Evolutionary conservation across 2,113 vertebrate genomes (phyloP), one percentile per base, ranked within the genome.

Genomic region (Odontophorus gujanensis): DNA sequence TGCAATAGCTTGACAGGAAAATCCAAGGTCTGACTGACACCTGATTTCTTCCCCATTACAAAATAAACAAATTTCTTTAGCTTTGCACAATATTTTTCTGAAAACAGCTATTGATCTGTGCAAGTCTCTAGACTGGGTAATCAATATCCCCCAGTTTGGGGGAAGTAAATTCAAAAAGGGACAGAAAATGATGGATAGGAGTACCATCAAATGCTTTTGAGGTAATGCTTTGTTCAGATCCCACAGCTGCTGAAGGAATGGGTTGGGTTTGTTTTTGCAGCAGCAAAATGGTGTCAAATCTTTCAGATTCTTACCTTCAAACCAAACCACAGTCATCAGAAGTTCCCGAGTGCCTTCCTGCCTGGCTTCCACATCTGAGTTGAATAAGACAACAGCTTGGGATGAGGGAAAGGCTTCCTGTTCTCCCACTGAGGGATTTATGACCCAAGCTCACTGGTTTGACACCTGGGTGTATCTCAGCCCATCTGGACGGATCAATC

Each of bases 51-150:
- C 93, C 87, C 51, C 65, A 61, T 88, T 95, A 94, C 51, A 91
- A 97, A 97, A 97, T 94, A 96, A 97, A 97, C 95, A 96, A 87
- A 97, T 98, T 98, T 97, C 93, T 97, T 97, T 85, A 93, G 92
- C 92, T 93, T 94, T 79, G 53, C 77, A 93, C 83, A 71, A 90
- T 95, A 93, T 95, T 97, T 95, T 96, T 96, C 87, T 89, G 92
- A 94, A 97, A 97, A 92, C 90, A 50, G 51, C 59, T 97, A 98
- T 98, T 87, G 95, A 98, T 97, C 96, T 93, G 68, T 79, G 93
- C 63, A 88, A 81, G 97, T 94, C 93, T 92, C 89, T 96, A 87
- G 95, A 90, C 95, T 93, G 91, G 89, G 53, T 78, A 87, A 97
- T 98, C 95, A 62, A 97, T 97, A 97, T 61, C 59, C 77, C 96